phyloP scores from a whole-genome alignment of 2,797 vertebrate species.

The Miopithecus talapoin region DNA sequence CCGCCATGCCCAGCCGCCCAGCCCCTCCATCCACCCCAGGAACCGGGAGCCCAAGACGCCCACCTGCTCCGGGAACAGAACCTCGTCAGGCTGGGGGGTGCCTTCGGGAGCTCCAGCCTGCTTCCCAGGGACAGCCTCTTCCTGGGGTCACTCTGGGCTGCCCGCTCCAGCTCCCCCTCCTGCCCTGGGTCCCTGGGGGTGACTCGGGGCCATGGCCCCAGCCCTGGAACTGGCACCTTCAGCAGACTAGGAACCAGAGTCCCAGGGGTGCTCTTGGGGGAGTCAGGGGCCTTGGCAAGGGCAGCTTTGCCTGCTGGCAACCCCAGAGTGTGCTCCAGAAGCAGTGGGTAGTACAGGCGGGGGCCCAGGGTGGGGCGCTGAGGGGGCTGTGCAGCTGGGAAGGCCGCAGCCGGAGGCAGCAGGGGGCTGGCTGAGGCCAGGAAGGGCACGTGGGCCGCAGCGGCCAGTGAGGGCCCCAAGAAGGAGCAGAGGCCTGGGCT shows the following conservation, averaged over 20 bases:
- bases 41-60: neutral
- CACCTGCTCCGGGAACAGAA: conserved; percentile 88
- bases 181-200: conserved; percentile 86
- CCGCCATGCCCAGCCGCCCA: too few relatives aligned
- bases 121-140: conserved; percentile 85
- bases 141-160: conserved; percentile 77
- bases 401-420: conserved; percentile 86
- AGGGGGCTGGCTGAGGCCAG: conserved; percentile 91
- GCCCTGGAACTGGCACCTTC: conserved; percentile 89
- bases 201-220: conserved; percentile 83
- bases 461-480: conserved; percentile 89
- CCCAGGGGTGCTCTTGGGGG: conserved; percentile 76
- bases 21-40: neutral
- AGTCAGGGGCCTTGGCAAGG: conserved; percentile 61
- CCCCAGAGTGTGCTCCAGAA: conserved; percentile 91
- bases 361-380: conserved; percentile 89
- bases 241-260: conserved; percentile 87
- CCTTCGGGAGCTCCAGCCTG: conserved; percentile 84
- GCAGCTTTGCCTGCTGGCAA: conserved; percentile 82
- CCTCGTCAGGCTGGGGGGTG: conserved; percentile 82
- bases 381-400: conserved; percentile 84
- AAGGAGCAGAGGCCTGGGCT: conserved; percentile 94
- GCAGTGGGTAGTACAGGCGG: conserved; percentile 94
- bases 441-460: conserved; percentile 90
- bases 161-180: conserved; percentile 15